A percentile compares a stretch with the other conserved stretches of the same genome.
phyloP scores from a whole-genome alignment of 1,140 invertebrate species.

The Stegodyphus mimosarum region DNA sequence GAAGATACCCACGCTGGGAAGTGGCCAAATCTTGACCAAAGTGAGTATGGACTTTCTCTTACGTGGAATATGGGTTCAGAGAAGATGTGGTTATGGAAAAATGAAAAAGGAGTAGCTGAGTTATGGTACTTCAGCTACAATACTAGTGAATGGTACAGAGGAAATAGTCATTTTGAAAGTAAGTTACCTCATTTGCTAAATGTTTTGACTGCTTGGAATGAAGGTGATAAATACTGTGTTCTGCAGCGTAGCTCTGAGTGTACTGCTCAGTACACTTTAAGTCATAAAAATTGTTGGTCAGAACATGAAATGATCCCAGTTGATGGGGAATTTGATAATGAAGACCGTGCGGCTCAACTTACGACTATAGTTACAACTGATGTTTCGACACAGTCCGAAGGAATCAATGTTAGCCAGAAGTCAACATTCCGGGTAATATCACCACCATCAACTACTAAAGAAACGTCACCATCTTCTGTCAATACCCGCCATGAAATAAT shows the following conservation, averaged over 20 bases:
- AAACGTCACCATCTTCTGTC: not conserved
- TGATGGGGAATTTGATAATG: not conserved
- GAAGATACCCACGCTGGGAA: constrained; percentile 4
- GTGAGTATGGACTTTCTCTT: constrained; percentile 12
- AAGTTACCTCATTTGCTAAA: not conserved
- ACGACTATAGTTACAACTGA: constrained; percentile 15
- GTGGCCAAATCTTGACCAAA: constrained; percentile 35
- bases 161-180: not conserved
- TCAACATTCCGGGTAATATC: not conserved
- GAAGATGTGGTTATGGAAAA: constrained; percentile 33
- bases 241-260: constrained; percentile 27
- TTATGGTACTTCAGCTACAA: constrained; percentile 25
- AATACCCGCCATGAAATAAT: not conserved
- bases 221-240: constrained; percentile 18
- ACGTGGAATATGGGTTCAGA: constrained; percentile 19
- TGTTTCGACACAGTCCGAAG: not conserved
- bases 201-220: constrained; percentile 27
- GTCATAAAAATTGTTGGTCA: constrained; percentile 27
- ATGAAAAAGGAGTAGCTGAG: constrained; percentile 9
- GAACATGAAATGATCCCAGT: constrained; percentile 33
- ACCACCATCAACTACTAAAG: constrained; percentile 4
- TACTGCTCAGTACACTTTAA: constrained; percentile 28
- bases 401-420: not conserved
- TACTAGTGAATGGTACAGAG: constrained; percentile 4
- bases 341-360: not conserved